Conservation (phyloP, 2,113 vertebrate genomes). For the Balaeniceps rex region DNA sequence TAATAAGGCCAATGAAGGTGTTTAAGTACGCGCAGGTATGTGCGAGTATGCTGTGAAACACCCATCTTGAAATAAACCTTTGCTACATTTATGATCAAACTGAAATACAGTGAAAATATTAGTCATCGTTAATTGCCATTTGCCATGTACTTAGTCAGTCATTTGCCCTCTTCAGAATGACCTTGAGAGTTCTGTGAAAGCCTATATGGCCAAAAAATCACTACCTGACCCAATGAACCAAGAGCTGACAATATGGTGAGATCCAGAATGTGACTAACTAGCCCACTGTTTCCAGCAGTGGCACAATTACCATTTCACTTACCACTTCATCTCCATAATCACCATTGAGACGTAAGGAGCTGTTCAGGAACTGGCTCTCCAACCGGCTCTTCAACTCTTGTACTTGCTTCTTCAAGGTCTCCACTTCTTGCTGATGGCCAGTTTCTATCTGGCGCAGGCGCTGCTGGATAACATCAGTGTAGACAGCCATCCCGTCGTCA, state of each 20-base stretch:
- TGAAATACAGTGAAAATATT: neutral
- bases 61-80: neutral
- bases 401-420: constrained; percentile 94
- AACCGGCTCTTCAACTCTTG: constrained; percentile 92
- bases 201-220: neutral
- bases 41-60: neutral
- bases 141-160: accelerated
- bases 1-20: neutral
- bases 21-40: neutral
- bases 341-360: constrained; percentile 83
- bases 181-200: neutral
- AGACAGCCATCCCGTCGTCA: constrained; percentile 89
- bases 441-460: constrained; percentile 94
- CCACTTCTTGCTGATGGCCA: constrained; percentile 93
- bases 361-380: constrained; percentile 86
- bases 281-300: neutral
- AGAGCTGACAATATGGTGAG: neutral
- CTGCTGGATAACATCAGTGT: constrained; percentile 90
- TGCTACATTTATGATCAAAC: neutral
- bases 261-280: too few species aligned
- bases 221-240: neutral
- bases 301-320: constrained; percentile 46
- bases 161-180: neutral
- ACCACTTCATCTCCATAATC: constrained; percentile 92
- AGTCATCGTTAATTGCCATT: neutral